phyloP scores from a whole-genome alignment of 1,140 invertebrate species.

The Drosophila equinoxialis region DNA sequence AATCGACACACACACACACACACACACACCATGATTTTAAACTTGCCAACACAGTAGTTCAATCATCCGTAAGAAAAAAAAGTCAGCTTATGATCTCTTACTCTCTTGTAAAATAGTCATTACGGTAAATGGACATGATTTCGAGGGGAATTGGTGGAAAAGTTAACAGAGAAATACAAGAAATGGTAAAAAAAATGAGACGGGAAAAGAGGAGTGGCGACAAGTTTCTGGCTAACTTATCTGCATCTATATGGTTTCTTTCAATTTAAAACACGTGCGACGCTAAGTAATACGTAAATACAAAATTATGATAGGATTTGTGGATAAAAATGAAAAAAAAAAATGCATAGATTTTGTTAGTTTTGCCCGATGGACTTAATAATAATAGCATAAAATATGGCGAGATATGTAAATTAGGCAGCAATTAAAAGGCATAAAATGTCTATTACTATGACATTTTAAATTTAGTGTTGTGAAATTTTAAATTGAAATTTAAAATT shows the following conservation, averaged over 20 bases:
- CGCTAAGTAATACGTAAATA: conserved; percentile 7
- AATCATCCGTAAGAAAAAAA: conserved; percentile 8
- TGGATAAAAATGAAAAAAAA: background rate
- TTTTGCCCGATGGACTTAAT: background rate
- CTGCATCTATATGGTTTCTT: conserved; percentile 29
- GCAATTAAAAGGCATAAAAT: background rate
- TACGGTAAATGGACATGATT: conserved; percentile 14
- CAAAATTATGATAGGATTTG: conserved; percentile 22
- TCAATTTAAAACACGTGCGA: conserved; percentile 37
- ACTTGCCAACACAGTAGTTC: conserved; percentile 3
- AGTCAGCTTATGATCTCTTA: conserved; percentile 10
- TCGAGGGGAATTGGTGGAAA: conserved; percentile 4
- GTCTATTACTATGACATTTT: no score
- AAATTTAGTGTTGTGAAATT: no score
- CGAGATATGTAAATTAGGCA: background rate
- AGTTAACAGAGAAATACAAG: conserved; percentile 17
- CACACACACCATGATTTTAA: conserved; percentile 30
- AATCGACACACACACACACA: background rate
- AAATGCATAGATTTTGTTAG: background rate
- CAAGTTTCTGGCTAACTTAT: conserved; percentile 37
- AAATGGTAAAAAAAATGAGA: conserved; percentile 28
- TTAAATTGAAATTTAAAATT: no score
- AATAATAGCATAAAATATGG: background rate
- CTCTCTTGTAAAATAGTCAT: conserved; percentile 11
- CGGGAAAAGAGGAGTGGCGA: conserved; percentile 22